A percentile compares a stretch with the other conserved stretches of the same genome.
These are phyloP conservation scores for Enteromius afrohamiltoni DNA, from an alignment of 2,797 vertebrate species.

Conservation along the genomic window DNA sequence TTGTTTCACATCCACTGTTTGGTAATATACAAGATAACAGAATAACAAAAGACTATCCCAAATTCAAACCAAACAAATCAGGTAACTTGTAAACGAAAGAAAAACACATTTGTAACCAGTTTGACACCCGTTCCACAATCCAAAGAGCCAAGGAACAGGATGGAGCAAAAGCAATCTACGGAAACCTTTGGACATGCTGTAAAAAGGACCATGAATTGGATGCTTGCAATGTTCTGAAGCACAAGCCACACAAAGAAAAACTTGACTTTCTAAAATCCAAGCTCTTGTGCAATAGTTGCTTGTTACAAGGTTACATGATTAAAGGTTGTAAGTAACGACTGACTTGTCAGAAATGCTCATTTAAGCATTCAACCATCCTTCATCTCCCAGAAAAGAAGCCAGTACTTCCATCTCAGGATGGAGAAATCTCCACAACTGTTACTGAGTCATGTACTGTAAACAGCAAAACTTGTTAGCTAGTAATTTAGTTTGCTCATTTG, in stretches of 20 bases:
- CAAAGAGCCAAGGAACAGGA: too few relatives aligned
- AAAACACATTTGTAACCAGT: too few relatives aligned
- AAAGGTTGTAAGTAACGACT: slow-evolving; percentile 16
- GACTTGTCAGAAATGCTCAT: slow-evolving; percentile 32
- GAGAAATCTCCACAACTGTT: neutral
- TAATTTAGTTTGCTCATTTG: neutral
- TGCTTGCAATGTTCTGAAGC: neutral
- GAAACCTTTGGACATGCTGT: slow-evolving; percentile 21
- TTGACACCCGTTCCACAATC: too few relatives aligned
- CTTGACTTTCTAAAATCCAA: slow-evolving; percentile 36
- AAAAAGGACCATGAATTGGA: slow-evolving; percentile 7
- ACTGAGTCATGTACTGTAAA: neutral
- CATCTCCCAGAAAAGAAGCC: slow-evolving; percentile 5
- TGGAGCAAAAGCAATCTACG: neutral
- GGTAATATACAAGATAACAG: slow-evolving; percentile 26
- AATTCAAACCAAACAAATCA: too few relatives aligned
- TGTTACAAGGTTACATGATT: slow-evolving; percentile 41
- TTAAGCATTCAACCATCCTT: slow-evolving; percentile 39
- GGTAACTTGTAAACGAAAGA: too few relatives aligned
- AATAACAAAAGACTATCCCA: neutral
- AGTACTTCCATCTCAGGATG: neutral
- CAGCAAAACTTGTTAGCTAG: slow-evolving; percentile 18
- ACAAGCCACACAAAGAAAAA: slow-evolving; percentile 45
- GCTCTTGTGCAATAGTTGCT: slow-evolving; percentile 41
- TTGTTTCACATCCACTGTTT: slow-evolving; percentile 22